Conservation (phyloP, 92 coral and sea anemone species). For the Micromussa lordhowensis region DNA sequence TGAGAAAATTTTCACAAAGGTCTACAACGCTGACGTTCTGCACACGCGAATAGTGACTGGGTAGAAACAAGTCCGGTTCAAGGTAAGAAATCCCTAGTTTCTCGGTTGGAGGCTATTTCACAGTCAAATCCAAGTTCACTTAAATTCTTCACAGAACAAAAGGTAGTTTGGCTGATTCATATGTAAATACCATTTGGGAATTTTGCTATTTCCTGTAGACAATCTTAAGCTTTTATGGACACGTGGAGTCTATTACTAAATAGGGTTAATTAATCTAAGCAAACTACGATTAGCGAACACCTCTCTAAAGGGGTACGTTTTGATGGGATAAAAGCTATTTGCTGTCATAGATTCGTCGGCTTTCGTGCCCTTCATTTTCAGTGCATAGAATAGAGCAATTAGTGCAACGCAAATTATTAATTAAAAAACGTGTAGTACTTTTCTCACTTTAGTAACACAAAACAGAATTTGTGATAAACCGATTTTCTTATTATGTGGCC, state of each 20-base stretch:
- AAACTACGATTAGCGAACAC: conserved; percentile 37
- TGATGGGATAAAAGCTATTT: conserved; percentile 28
- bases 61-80: not conserved
- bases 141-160: not conserved
- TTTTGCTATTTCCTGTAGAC: conserved; percentile 53
- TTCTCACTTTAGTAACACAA: not conserved
- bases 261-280: conserved; percentile 35
- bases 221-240: conserved; percentile 68
- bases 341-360: conserved; percentile 19
- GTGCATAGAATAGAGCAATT: not conserved
- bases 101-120: not conserved
- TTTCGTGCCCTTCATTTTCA: not conserved
- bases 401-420: not conserved
- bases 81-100: not conserved
- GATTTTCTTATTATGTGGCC: not conserved
- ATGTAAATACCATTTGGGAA: conserved; percentile 54
- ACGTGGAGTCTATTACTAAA: conserved; percentile 71
- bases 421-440: conserved; percentile 7
- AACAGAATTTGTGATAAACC: not conserved
- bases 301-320: conserved; percentile 15
- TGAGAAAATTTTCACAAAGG: not conserved
- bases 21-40: not conserved
- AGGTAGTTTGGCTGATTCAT: conserved; percentile 22
- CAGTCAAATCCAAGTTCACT: not conserved
- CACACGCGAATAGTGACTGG: not conserved